Conservation (phyloP, 1,140 invertebrate species). For the Cepaea nemoralis region DNA sequence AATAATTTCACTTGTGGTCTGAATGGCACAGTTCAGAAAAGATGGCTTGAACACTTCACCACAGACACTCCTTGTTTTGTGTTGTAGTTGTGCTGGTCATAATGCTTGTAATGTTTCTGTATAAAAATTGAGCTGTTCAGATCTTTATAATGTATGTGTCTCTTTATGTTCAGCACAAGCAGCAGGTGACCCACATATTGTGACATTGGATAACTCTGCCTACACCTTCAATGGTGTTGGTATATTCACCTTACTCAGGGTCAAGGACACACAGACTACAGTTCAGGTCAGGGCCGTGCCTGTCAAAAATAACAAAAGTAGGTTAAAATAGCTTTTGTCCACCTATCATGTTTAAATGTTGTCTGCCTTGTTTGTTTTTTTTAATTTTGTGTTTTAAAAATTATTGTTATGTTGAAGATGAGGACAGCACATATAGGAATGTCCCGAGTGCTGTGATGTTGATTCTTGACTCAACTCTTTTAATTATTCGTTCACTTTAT, state of each 20-base stretch:
- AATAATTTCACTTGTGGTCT: no score
- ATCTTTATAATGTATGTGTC: no score
- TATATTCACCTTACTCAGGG: constrained; percentile 81
- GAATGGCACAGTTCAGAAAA: no score
- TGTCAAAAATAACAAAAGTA: constrained; percentile 59
- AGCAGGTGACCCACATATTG: constrained; percentile 94
- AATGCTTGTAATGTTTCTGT: no score
- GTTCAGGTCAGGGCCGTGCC: constrained; percentile 58
- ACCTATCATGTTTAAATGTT: background rate
- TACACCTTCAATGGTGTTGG: constrained; percentile 98
- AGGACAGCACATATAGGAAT: no score
- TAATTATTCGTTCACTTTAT: no score
- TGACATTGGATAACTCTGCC: constrained; percentile 89
- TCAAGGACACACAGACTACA: constrained; percentile 29
- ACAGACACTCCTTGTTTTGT: no score
- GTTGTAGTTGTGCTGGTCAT: no score
- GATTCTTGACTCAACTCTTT: no score
- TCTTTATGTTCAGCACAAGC: constrained; percentile 76
- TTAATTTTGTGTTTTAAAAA: background rate
- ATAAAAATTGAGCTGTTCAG: no score
- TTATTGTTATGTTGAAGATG: background rate
- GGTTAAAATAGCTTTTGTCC: constrained; percentile 1
- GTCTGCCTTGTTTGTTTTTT: background rate
- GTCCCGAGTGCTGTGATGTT: no score
- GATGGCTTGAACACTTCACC: no score